Evolutionary conservation across 1,140 invertebrate genomes (phyloP), one percentile per base, ranked within the genome.

Genomic region (Magallana gigas): DNA sequence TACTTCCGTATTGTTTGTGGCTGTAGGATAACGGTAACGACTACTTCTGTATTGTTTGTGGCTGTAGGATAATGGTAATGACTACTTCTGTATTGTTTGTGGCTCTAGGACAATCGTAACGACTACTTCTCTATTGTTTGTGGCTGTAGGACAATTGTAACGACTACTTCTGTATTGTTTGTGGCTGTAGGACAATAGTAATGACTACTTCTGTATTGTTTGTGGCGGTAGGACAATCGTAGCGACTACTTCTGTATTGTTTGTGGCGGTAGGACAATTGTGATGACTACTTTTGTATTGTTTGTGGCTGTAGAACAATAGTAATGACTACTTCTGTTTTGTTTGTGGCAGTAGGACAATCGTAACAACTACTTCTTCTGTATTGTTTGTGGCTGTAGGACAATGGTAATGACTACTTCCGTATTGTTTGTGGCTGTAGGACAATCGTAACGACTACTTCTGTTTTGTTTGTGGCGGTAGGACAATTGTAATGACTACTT

Each of bases 331-430:
- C 71, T 98, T 97, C 92, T 99, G 98, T 23, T 0, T 36, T 36
- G 36, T 36, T 36, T 23, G 57, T 29, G 0, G 0, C 90, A 90
- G 7, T 88, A 95, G 95, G 93, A 93, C 62, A 92, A 91, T 85
- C 89, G 93, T 82, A 95, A 95, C 91, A 98, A 99, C 94, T 96
- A 96, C 71, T 98, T 97, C 71, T 98, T 97, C 94, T 99, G 98
- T 23, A 36, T 36, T 36, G 36, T 36, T 36, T 23, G 57, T 29
- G 0, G 0, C 90, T 91, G 7, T 88, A 95, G 95, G 93, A 93
- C 62, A 92, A 91, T 85, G 89, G 93, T 82, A 95, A 95, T 91
- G 98, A 99, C 94, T 96, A 96, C 71, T 98, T 97, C 92, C 99
- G 98, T 23, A 36, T 36, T 36, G 36, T 36, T 36, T 23, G 57